Evolutionary conservation across 2,888 invertebrate genomes (phyloP).

Genomic region (Lasioglossum morio): DNA sequence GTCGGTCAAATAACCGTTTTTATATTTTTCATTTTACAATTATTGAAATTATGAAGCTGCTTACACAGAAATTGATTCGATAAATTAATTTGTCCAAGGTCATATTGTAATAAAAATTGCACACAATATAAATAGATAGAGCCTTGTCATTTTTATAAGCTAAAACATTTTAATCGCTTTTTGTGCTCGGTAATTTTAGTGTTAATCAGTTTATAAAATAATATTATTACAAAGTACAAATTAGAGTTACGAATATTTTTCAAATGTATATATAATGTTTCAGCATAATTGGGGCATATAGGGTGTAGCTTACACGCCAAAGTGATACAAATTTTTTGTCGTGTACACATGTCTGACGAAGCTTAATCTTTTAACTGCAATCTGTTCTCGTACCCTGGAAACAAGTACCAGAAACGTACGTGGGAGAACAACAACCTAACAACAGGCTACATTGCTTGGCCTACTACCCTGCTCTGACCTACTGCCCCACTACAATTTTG

Average conservation of each 20-base stretch:
- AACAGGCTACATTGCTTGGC: conserved; percentile 12
- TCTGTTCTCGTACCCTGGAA: neutral
- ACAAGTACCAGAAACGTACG: neutral
- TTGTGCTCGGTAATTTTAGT: too few relatives aligned
- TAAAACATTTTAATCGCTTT: too few relatives aligned
- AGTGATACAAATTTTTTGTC: neutral
- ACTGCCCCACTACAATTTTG: conserved; percentile 15
- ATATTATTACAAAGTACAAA: neutral
- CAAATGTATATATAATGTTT: neutral
- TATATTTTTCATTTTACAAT: too few relatives aligned
- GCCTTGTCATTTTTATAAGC: too few relatives aligned
- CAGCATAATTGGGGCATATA: neutral
- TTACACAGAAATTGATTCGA: too few relatives aligned
- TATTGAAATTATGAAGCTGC: too few relatives aligned
- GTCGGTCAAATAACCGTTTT: too few relatives aligned
- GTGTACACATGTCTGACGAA: neutral
- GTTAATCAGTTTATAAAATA: neutral
- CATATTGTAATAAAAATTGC: too few relatives aligned
- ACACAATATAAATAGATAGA: too few relatives aligned
- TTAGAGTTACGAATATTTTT: neutral
- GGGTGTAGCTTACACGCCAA: neutral
- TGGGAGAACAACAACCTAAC: conserved; percentile 5
- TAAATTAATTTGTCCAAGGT: too few relatives aligned
- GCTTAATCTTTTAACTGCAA: neutral
- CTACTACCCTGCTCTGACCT: conserved; percentile 10